Evolutionary conservation across 2,888 invertebrate species (phyloP).

Genomic region (Hybos culiciformis): DNA sequence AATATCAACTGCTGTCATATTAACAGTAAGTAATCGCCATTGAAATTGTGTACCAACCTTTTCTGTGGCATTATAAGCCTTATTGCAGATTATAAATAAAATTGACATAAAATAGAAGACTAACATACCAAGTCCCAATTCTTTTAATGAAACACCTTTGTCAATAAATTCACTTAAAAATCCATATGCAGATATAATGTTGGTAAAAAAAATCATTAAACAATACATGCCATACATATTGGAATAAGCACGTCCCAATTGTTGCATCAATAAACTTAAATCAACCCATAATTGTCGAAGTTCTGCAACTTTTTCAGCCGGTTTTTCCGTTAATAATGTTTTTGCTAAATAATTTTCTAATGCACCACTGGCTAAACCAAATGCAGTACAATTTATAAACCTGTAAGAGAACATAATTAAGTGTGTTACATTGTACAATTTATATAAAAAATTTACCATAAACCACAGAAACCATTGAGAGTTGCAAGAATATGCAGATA

Average conservation of each 20-base stretch:
- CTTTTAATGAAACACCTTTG: constrained; percentile 56
- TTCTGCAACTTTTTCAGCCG: constrained; percentile 49
- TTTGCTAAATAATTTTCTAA: constrained; percentile 47
- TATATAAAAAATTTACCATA: constrained; percentile 45
- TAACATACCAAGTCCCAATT: constrained; percentile 55
- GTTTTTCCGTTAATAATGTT: constrained; percentile 48
- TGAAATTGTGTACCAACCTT: constrained; percentile 50
- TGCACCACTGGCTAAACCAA: constrained; percentile 50
- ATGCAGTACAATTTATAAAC: constrained; percentile 52
- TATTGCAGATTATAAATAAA: constrained; percentile 58
- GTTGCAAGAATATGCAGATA: constrained; percentile 62
- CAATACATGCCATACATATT: constrained; percentile 67
- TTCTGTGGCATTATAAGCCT: constrained; percentile 52
- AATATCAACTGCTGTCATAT: constrained; percentile 48
- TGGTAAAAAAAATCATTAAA: constrained; percentile 57
- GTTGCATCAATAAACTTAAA: constrained; percentile 65
- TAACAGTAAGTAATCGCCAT: constrained; percentile 50
- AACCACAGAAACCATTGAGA: constrained; percentile 55
- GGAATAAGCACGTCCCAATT: constrained; percentile 51
- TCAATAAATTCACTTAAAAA: constrained; percentile 57
- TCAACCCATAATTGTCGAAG: constrained; percentile 59
- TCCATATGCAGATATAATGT: constrained; percentile 58
- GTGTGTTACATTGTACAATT: background rate
- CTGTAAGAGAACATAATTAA: constrained; percentile 21
- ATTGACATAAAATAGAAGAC: constrained; percentile 57